A percentile compares a stretch with the other conserved stretches of the same genome.
Conservation (phyloP, 2,113 vertebrate species). For the Pseudopipra pipra region DNA sequence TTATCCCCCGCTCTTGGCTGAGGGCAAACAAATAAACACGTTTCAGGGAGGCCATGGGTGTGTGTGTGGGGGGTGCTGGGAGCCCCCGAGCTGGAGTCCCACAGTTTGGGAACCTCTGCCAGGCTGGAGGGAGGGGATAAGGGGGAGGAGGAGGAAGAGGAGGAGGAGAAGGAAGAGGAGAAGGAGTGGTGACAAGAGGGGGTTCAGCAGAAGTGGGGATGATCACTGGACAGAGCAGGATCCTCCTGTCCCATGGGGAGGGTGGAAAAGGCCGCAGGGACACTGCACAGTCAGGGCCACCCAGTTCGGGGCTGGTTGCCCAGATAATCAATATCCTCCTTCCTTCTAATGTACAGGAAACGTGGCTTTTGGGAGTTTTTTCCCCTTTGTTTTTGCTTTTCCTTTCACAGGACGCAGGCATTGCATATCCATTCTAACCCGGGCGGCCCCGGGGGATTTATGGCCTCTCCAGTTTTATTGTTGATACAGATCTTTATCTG, state of each 20-base stretch:
- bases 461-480: slow-evolving; percentile 76
- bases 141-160: background rate
- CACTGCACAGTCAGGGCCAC: background rate
- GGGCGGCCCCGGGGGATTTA: slow-evolving; percentile 62
- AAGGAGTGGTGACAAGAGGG: too few species aligned
- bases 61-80: background rate
- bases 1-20: background rate
- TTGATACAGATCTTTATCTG: slow-evolving; percentile 85
- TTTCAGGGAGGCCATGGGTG: accelerated
- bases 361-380: too few species aligned
- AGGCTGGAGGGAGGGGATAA: accelerated
- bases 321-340: background rate
- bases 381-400: background rate
- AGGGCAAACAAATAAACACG: background rate
- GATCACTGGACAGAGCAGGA: background rate
- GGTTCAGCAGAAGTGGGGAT: background rate
- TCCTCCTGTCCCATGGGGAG: accelerated
- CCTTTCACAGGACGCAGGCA: background rate
- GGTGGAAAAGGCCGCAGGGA: accelerated
- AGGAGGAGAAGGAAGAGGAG: background rate
- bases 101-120: background rate
- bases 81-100: background rate
- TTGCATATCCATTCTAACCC: slow-evolving; percentile 23
- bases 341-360: background rate
- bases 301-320: background rate